Base-by-base conservation (phyloP, 2,797 vertebrate species). In the Brachyalestes nurse region DNA sequence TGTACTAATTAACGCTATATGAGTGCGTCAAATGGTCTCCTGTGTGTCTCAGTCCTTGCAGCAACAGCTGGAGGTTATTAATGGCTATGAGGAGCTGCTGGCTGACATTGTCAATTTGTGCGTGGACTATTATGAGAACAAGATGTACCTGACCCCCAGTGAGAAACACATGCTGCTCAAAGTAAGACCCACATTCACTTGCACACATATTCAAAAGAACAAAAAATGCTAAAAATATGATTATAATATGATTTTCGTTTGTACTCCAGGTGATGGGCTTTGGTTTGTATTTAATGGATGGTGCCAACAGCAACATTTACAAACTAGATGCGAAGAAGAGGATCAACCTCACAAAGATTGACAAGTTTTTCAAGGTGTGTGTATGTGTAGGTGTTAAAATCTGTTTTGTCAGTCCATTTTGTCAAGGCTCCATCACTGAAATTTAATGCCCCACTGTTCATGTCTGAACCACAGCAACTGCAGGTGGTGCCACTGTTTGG, bases 111-210 rank as follows among this genome's bases (percentile, higher is more conserved):
- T 99, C 79, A 99, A 99, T 92, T 92, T 99, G 85, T 99, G 98
- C 34, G 95, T 96, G 28, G 98, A 99, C 78, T 99, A 98, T 91
- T 99, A 99, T 4, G 98, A 99, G 86, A 96, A 99, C 92, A 98
- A 98, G 91, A 96, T 99, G 97, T 99, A 99, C 89, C 92, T 99
- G 87, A 99, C 98, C 0, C 98, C 98, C 83, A 95, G 90, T 42
- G 98, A 99, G 89, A 99, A 99, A 60, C 98, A 99, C 89, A 99
- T 97, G 97, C 95, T 99, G 76, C 95, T 99, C 79, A 99, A 99
- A 91, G 98, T 99, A 90, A 82, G 94, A 38, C 64, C 17, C 42
- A 1, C 61, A 64, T 38, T n/a, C 65, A 21, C 21, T 42, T 5
- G 53, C 12, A 76, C 34, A 57, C 9, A 14, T 16, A 16, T 42